Evolutionary conservation across 2,113 vertebrate genomes (phyloP).

Genomic region (Prunella himalayana): DNA sequence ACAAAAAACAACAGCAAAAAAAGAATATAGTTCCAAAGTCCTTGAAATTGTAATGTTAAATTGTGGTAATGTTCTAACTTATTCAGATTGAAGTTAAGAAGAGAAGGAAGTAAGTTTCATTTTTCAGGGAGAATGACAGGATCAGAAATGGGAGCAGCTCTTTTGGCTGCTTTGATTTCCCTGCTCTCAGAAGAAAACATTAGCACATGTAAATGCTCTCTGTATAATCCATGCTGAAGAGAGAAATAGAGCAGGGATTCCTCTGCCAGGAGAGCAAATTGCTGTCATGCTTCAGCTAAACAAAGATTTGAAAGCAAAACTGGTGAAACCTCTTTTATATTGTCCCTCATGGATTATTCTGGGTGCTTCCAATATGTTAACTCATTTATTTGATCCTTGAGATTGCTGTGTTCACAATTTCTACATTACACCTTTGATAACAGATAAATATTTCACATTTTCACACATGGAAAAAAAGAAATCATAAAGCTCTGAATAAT

Average conservation of each 20-base stretch:
- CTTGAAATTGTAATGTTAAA: background rate
- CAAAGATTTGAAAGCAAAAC: background rate
- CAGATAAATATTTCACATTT: background rate
- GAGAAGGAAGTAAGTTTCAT: background rate
- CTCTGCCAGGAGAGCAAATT: background rate
- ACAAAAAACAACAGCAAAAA: background rate
- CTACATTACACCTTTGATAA: background rate
- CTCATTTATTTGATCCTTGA: background rate
- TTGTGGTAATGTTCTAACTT: background rate
- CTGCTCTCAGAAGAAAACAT: background rate
- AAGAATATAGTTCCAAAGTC: background rate
- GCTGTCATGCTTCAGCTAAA: background rate
- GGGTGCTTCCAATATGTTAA: background rate
- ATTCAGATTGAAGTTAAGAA: background rate
- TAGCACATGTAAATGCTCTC: background rate
- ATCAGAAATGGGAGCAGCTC: background rate
- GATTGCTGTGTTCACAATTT: background rate
- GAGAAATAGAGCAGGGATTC: background rate
- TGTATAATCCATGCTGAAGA: background rate
- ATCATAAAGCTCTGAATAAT: background rate
- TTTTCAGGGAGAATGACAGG: background rate
- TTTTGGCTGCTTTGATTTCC: background rate
- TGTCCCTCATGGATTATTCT: background rate
- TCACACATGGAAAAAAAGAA: background rate
- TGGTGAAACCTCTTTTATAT: background rate